Evolutionary conservation across 2,797 vertebrate species (phyloP).

Genomic region (Pangasius mekongensis): DNA sequence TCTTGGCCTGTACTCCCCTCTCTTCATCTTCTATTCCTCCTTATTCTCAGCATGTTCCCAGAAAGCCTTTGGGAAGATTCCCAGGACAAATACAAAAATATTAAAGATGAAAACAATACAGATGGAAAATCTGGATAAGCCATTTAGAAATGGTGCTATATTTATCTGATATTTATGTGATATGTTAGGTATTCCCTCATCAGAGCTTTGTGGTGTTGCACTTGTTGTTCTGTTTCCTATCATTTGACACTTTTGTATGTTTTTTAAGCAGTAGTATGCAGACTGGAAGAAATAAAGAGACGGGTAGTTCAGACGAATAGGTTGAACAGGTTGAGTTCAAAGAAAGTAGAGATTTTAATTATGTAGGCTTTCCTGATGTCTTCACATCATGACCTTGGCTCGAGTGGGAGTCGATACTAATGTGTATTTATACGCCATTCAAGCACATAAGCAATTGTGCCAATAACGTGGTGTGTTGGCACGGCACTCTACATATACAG

Average conservation of each 20-base stretch:
- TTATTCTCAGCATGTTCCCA: slow-evolving; percentile 68
- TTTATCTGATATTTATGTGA: slow-evolving; percentile 75
- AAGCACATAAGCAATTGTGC: background rate
- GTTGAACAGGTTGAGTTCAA: background rate
- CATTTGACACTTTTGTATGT: background rate
- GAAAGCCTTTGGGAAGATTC: slow-evolving; percentile 74
- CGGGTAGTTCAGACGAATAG: background rate
- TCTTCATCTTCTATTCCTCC: background rate
- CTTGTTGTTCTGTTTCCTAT: background rate
- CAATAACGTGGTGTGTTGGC: background rate
- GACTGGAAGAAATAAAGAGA: background rate
- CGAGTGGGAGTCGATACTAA: background rate
- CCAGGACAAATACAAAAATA: slow-evolving; percentile 63
- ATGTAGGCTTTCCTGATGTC: slow-evolving; percentile 7
- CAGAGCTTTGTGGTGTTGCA: background rate
- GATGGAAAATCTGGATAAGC: slow-evolving; percentile 65
- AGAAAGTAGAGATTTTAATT: slow-evolving; percentile 18
- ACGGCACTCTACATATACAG: background rate
- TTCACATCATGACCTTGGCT: slow-evolving; percentile 7
- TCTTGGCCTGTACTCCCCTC: background rate
- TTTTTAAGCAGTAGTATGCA: background rate
- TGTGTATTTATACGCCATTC: background rate
- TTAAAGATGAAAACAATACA: slow-evolving; percentile 58
- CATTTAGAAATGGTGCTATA: slow-evolving; percentile 73
- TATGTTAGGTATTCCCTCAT: slow-evolving; percentile 66